phyloP scores from a whole-genome alignment of 2,797 vertebrate genomes.

The Bucorvus abyssinicus region DNA sequence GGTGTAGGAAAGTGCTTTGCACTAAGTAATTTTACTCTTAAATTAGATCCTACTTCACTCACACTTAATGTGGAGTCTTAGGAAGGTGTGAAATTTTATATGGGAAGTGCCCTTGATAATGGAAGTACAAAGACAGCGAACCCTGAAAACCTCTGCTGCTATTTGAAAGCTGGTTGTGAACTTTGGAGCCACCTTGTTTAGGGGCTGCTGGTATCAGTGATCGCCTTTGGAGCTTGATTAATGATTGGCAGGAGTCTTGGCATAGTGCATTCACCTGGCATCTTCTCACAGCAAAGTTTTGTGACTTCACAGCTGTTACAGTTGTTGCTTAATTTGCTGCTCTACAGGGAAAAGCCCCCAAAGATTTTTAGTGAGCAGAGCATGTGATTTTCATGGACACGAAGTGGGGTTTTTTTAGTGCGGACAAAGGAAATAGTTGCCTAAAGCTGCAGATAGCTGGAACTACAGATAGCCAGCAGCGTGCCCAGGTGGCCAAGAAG shows the following conservation, averaged over 20 bases:
- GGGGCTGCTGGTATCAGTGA: background rate
- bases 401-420: background rate
- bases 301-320: fast-evolving
- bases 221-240: background rate
- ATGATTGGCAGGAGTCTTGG: background rate
- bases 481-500: background rate
- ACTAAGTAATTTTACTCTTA: background rate
- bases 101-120: background rate
- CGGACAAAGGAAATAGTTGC: background rate
- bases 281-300: background rate
- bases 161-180: background rate
- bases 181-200: background rate
- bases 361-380: background rate
- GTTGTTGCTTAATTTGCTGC: background rate
- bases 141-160: background rate
- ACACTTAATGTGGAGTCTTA: background rate
- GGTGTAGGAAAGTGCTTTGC: background rate
- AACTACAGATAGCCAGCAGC: background rate
- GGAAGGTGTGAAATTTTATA: background rate
- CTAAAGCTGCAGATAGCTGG: background rate
- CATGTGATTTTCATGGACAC: background rate
- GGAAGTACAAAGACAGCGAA: background rate
- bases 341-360: fast-evolving
- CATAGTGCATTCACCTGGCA: fast-evolving
- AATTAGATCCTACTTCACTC: background rate